phyloP scores from a whole-genome alignment of 2,888 invertebrate species.

The Elegia similella region DNA sequence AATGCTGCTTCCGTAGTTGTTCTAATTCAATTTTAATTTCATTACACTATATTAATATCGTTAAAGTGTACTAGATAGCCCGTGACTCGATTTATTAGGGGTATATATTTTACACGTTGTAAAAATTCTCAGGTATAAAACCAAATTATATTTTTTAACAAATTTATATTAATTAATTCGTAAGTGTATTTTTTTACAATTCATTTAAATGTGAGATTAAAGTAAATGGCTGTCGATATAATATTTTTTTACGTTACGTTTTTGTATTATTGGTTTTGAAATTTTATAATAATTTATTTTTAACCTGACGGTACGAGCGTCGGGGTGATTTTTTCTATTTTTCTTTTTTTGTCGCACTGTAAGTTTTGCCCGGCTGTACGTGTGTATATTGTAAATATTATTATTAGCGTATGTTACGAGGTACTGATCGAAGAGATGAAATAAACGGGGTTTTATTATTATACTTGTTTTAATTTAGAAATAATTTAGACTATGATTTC shows the following conservation, averaged over 20 bases:
- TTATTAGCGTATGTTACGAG: conserved; percentile 29
- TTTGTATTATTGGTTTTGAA: conserved; percentile 26
- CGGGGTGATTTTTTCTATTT: neutral
- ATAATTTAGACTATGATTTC: too few species aligned
- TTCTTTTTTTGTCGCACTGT: neutral
- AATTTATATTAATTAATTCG: neutral
- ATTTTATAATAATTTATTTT: conserved; percentile 34
- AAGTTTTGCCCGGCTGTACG: conserved; percentile 5
- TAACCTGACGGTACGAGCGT: conserved; percentile 17
- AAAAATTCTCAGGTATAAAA: too few species aligned
- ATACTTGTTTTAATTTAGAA: conserved; percentile 2
- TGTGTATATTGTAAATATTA: conserved; percentile 40
- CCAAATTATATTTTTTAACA: neutral
- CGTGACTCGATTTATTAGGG: too few species aligned
- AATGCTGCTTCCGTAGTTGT: too few species aligned
- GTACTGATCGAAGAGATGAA: conserved; percentile 27
- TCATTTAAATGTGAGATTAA: conserved; percentile 43
- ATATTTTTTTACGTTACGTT: conserved; percentile 29
- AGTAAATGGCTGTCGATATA: conserved; percentile 47
- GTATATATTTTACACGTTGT: too few species aligned
- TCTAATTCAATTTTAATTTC: too few species aligned
- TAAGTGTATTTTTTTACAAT: conserved; percentile 5
- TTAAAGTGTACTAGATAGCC: too few species aligned
- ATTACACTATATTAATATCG: too few species aligned
- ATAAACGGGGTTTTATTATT: conserved; percentile 41